A percentile compares a stretch with the other conserved stretches of the same genome.
Conservation (phyloP, 1,140 invertebrate species). For the Macrosteles quadrilineatus region DNA sequence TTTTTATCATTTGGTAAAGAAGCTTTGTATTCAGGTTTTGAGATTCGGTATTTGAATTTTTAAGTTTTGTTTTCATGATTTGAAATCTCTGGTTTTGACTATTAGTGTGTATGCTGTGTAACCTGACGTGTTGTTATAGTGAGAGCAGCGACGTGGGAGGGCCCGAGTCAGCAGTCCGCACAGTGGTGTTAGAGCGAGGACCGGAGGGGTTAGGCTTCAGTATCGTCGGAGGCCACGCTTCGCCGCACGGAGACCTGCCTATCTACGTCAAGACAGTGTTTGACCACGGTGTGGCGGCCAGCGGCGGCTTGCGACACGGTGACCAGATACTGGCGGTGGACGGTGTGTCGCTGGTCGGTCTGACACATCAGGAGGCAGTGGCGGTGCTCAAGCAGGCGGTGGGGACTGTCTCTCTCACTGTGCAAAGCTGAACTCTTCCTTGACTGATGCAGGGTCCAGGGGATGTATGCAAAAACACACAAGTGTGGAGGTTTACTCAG, state of each 20-base stretch:
- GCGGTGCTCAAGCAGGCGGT: conserved; percentile 58
- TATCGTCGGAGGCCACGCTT: conserved; percentile 77
- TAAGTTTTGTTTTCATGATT: no score
- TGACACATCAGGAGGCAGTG: conserved; percentile 64
- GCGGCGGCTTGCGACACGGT: conserved; percentile 63
- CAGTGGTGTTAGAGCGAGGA: conserved; percentile 67
- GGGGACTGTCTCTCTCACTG: conserved; percentile 58
- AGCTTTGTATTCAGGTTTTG: no score
- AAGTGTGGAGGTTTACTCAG: neutral
- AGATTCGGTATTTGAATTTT: no score
- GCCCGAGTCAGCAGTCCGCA: conserved; percentile 36
- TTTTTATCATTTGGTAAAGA: no score
- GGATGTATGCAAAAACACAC: neutral
- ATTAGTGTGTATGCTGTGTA: no score
- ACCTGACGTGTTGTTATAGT: neutral
- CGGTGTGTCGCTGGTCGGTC: conserved; percentile 55
- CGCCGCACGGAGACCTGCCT: conserved; percentile 73
- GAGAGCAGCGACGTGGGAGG: neutral
- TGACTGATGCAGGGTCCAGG: neutral
- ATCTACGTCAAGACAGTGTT: conserved; percentile 85
- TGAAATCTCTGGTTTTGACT: no score
- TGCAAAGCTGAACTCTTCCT: conserved; percentile 44
- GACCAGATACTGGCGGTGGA: conserved; percentile 62
- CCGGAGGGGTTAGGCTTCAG: conserved; percentile 73
- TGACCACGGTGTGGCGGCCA: conserved; percentile 69